Percentiles rank a stretch among this genome's conserved stretches.
Conservation (phyloP, 2,113 vertebrate genomes). For the Dipodomys stephensi region DNA sequence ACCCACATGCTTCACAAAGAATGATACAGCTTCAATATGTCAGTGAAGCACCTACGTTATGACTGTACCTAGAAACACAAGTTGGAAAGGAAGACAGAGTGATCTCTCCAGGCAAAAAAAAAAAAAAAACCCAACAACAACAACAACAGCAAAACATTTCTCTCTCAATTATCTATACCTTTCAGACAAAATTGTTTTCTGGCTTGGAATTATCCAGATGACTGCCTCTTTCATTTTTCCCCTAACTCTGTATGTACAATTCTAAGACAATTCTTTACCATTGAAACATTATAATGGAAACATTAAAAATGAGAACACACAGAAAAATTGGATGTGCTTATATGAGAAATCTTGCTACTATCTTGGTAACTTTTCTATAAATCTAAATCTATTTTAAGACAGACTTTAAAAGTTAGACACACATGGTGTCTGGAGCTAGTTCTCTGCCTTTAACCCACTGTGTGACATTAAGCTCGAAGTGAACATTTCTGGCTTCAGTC, state of each 20-base stretch:
- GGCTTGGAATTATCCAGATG: constrained; percentile 75
- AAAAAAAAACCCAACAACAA: neutral
- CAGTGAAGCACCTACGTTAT: constrained; percentile 39
- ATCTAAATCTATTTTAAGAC: constrained; percentile 15
- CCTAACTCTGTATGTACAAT: constrained; percentile 47
- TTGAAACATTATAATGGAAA: constrained; percentile 56
- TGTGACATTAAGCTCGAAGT: neutral
- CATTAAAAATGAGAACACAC: constrained; percentile 42
- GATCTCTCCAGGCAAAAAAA: constrained; percentile 66
- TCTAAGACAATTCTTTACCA: constrained; percentile 50
- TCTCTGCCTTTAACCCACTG: neutral
- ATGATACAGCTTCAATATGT: constrained; percentile 45
- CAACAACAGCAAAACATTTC: neutral
- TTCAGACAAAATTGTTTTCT: constrained; percentile 73
- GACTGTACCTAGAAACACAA: neutral
- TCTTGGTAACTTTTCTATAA: constrained; percentile 18
- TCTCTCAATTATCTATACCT: constrained; percentile 74
- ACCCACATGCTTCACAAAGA: constrained; percentile 49
- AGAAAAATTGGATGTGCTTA: neutral
- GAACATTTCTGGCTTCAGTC: neutral
- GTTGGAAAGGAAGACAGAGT: neutral
- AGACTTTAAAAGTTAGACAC: constrained; percentile 7
- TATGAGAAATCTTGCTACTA: neutral
- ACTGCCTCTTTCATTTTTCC: constrained; percentile 67
- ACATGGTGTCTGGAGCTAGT: neutral